phyloP scores from a whole-genome alignment of 2,888 invertebrate species.

The Agrochola lota region DNA sequence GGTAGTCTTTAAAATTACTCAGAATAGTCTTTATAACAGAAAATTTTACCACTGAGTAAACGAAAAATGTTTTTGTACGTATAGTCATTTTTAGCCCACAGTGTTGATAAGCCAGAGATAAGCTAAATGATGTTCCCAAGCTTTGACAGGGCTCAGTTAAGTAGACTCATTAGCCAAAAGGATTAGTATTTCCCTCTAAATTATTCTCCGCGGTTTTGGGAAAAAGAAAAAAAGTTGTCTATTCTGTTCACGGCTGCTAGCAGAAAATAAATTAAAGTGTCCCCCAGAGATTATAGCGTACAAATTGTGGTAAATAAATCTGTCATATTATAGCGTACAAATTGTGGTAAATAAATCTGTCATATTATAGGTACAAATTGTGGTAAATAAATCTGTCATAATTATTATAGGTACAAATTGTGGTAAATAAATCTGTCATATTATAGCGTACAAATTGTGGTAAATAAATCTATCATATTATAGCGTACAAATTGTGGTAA shows the following conservation, averaged over 20 bases:
- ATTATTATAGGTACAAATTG: conserved; percentile 20
- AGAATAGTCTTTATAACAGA: neutral
- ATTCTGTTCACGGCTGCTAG: conserved; percentile 7
- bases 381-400: neutral
- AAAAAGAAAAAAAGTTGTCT: conserved; percentile 7
- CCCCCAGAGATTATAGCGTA: conserved; percentile 2
- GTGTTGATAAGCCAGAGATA: conserved; percentile 8
- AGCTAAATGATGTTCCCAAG: conserved; percentile 25
- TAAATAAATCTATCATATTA: conserved; percentile 10
- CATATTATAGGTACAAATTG: conserved; percentile 12
- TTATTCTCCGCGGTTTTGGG: conserved; percentile 6
- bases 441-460: conserved; percentile 16
- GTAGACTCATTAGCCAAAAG: conserved; percentile 30
- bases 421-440: neutral
- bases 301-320: conserved; percentile 12
- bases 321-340: conserved; percentile 8
- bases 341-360: conserved; percentile 5
- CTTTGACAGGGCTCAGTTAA: conserved; percentile 16
- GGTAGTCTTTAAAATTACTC: neutral
- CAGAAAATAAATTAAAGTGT: conserved; percentile 21
- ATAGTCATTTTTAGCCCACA: neutral
- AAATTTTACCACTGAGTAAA: neutral
- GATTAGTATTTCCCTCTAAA: conserved; percentile 36
- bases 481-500: conserved; percentile 5
- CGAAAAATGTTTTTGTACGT: neutral